These are phyloP conservation scores for Julus scandinavius DNA, from an alignment of 2,888 invertebrate genomes.

Conservation along the genomic window DNA sequence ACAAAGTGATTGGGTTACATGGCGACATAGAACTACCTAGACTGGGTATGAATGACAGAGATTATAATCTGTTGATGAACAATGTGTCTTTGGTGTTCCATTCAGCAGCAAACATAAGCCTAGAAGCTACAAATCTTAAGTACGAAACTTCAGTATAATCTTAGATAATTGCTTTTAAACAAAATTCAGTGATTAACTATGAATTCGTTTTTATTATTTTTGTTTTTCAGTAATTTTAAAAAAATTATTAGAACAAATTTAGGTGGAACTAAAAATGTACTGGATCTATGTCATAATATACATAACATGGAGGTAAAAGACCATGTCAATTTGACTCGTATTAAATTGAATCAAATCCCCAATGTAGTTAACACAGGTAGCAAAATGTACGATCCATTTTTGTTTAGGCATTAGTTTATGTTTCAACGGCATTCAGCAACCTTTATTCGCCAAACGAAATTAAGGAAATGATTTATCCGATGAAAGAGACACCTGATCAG, in stretches of 20 bases:
- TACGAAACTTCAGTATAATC: background rate
- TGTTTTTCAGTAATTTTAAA: background rate
- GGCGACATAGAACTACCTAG: background rate
- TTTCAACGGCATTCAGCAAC: background rate
- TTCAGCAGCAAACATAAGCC: background rate
- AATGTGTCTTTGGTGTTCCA: background rate
- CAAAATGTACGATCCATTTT: background rate
- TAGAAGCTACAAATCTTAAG: background rate
- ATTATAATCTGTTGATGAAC: background rate
- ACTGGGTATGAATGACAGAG: background rate
- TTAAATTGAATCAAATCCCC: too few relatives aligned
- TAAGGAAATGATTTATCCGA: slow-evolving; percentile 5
- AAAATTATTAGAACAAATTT: background rate
- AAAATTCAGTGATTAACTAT: background rate
- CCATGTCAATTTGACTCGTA: background rate
- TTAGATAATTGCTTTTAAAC: background rate
- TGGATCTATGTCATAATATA: background rate
- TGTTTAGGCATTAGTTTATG: background rate
- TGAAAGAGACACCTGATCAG: background rate
- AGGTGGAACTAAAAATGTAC: background rate
- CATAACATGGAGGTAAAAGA: background rate
- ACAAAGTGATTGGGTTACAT: background rate
- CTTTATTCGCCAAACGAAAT: slow-evolving; percentile 1
- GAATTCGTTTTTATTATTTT: background rate
- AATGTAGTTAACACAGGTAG: background rate